A percentile compares a stretch with the other conserved stretches of the same genome.
phyloP scores from a whole-genome alignment of 2,113 vertebrate genomes.

The Neolamprologus kungweensis region DNA sequence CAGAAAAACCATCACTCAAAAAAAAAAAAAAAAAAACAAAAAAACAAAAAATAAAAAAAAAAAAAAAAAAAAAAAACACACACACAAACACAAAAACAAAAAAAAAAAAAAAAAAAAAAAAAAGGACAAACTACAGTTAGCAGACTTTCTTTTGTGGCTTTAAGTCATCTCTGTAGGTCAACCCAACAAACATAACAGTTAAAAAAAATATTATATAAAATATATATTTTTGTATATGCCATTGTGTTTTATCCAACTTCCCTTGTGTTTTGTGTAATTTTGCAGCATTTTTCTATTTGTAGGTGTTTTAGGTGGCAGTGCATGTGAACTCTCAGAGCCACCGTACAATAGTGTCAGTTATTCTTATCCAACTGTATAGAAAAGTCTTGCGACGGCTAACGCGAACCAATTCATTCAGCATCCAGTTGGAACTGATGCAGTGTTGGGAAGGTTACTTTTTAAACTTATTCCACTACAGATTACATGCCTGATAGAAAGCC shows the following conservation, averaged over 20 bases:
- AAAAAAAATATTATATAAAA: not conserved
- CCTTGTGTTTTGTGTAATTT: not conserved
- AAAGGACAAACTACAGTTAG: not conserved
- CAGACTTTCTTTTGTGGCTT: not conserved
- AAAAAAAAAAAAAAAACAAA: no score
- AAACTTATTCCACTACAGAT: not conserved
- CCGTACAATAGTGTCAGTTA: not conserved
- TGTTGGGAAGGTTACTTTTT: not conserved
- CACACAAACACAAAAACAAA: no score
- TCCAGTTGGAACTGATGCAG: not conserved
- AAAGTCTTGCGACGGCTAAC: not conserved
- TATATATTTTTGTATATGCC: not conserved
- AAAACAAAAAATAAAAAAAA: no score
- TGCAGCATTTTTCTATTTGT: not conserved
- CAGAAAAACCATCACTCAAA: no score
- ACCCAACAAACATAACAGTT: not conserved
- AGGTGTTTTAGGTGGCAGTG: not conserved
- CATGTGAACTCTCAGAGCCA: not conserved
- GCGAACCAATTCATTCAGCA: not conserved
- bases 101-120: no score
- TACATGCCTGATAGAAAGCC: not conserved
- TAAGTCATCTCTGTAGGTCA: not conserved
- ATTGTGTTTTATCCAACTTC: not conserved
- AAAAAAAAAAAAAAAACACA: no score
- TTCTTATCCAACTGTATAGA: not conserved